Evolutionary conservation across 2,888 invertebrate genomes (phyloP).

Genomic region (Candidula unifasciata): DNA sequence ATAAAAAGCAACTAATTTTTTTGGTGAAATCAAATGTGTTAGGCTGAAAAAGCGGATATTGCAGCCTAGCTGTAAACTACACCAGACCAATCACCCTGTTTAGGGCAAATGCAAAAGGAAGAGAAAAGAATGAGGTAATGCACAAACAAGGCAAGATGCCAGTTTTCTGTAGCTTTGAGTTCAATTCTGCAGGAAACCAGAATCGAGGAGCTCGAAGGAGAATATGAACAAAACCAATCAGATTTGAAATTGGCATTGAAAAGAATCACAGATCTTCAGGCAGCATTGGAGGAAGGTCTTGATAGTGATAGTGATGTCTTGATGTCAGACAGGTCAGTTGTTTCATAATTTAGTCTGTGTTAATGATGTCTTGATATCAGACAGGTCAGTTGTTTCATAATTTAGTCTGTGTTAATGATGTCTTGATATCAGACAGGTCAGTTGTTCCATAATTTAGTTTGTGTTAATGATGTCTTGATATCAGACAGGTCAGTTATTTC

Average conservation of each 20-base stretch:
- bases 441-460: neutral
- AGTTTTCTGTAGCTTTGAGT: neutral
- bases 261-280: slow-evolving; percentile 92
- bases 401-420: slow-evolving; percentile 52
- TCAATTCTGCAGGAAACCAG: slow-evolving; percentile 72
- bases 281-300: slow-evolving; percentile 87
- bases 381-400: slow-evolving; percentile 55
- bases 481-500: slow-evolving; percentile 61
- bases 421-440: slow-evolving; percentile 65
- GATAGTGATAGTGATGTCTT: slow-evolving; percentile 69
- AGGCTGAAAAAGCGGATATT: too few species aligned
- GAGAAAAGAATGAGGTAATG: too few species aligned
- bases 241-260: slow-evolving; percentile 92
- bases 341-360: neutral
- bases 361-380: slow-evolving; percentile 63
- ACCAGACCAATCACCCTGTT: too few species aligned
- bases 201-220: slow-evolving; percentile 77
- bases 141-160: too few species aligned
- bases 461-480: slow-evolving; percentile 58
- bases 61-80: too few species aligned
- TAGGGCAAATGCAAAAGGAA: too few species aligned
- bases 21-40: too few species aligned
- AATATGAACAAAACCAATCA: slow-evolving; percentile 77
- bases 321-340: slow-evolving; percentile 63
- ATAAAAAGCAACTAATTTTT: too few species aligned